Evolutionary conservation across 2,113 vertebrate genomes (phyloP).

Genomic region (Neolamprologus fasciatus): DNA sequence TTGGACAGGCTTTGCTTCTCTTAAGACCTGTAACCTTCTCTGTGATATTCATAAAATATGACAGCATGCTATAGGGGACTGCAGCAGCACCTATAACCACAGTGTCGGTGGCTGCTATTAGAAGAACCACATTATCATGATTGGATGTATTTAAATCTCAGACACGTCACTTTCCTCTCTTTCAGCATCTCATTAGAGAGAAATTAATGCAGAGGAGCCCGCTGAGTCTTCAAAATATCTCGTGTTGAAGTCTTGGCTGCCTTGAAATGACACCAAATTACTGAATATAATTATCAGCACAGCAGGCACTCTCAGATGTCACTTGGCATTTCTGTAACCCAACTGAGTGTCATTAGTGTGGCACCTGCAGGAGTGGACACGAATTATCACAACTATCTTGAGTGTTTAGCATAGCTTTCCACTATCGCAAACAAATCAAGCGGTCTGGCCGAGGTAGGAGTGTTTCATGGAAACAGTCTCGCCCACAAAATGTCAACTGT

Average conservation of each 20-base stretch:
- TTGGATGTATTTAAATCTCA: background rate
- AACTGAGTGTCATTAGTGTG: conserved; percentile 45
- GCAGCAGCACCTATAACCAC: background rate
- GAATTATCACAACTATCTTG: conserved; percentile 17
- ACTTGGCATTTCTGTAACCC: conserved; percentile 14
- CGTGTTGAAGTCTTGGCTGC: background rate
- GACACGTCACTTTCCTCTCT: background rate
- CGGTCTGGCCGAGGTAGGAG: background rate
- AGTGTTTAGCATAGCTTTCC: conserved; percentile 51
- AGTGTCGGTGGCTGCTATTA: background rate
- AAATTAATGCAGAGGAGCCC: background rate
- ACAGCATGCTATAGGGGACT: background rate
- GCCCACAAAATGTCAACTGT: conserved; percentile 19
- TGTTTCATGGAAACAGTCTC: conserved; percentile 23
- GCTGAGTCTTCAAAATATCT: conserved; percentile 13
- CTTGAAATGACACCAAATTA: conserved; percentile 39
- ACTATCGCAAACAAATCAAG: conserved; percentile 54
- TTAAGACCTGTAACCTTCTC: background rate
- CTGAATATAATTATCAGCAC: conserved; percentile 38
- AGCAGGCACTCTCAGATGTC: conserved; percentile 26
- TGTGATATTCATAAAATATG: conserved; percentile 12
- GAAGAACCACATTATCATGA: background rate
- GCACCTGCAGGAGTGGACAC: conserved; percentile 48
- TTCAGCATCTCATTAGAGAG: conserved; percentile 21
- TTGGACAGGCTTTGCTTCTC: background rate